Percentiles rank a stretch among this genome's conserved stretches.
Conservation (phyloP, 1,140 invertebrate genomes). For the Drosophila quadrilineata region DNA sequence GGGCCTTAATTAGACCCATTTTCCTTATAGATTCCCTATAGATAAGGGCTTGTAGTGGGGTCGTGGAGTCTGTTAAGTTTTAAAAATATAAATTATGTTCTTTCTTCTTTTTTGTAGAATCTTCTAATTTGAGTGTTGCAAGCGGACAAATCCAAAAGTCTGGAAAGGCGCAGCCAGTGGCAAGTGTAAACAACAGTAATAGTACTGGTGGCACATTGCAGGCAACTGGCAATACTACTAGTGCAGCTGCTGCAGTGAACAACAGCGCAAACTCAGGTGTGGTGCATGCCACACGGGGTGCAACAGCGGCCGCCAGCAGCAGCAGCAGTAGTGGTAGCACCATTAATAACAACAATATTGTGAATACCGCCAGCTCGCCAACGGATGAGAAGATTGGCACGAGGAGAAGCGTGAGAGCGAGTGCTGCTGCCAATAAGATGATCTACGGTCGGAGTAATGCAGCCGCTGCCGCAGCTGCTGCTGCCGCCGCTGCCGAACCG, state of each 20-base stretch:
- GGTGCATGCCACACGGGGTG: slow-evolving; percentile 65
- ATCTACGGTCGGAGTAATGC: slow-evolving; percentile 66
- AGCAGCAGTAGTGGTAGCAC: slow-evolving; percentile 5
- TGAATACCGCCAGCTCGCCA: slow-evolving; percentile 55
- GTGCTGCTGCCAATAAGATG: slow-evolving; percentile 76
- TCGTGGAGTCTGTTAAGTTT: no score
- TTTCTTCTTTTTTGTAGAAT: slow-evolving; percentile 53
- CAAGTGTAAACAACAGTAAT: neutral
- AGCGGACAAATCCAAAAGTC: slow-evolving; percentile 9
- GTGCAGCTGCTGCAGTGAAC: slow-evolving; percentile 26
- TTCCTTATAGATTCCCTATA: no score
- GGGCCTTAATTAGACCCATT: no score
- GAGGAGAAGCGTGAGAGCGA: slow-evolving; percentile 66
- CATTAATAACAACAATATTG: slow-evolving; percentile 45
- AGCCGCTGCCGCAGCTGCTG: slow-evolving; percentile 54
- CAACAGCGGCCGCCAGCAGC: slow-evolving; percentile 50
- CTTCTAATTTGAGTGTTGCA: slow-evolving; percentile 20
- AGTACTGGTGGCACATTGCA: slow-evolving; percentile 6
- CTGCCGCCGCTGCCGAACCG: slow-evolving; percentile 45
- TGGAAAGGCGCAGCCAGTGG: slow-evolving; percentile 37
- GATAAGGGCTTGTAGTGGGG: no score
- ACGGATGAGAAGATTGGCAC: slow-evolving; percentile 79
- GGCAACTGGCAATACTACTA: neutral
- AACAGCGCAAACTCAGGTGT: slow-evolving; percentile 27
- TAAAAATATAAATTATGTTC: no score